These are phyloP conservation scores for Tiliacea citrago DNA, from an alignment of 2,888 invertebrate genomes.

Conservation along the genomic window DNA sequence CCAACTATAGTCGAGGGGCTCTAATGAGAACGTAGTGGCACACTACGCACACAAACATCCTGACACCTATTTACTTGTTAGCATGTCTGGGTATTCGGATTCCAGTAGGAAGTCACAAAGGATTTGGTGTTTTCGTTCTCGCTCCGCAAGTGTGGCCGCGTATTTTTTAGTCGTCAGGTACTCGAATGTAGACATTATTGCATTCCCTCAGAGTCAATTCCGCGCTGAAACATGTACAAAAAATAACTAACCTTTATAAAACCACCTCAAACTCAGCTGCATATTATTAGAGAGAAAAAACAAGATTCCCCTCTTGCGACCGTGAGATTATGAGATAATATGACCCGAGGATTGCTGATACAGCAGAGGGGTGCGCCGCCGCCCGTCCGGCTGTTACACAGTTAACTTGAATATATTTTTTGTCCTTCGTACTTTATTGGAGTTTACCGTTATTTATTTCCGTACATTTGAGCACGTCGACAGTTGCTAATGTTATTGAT, in stretches of 20 bases:
- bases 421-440: slow-evolving; percentile 18
- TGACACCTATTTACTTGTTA: slow-evolving; percentile 41
- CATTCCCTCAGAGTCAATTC: neutral
- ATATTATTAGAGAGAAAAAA: slow-evolving; percentile 33
- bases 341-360: slow-evolving; percentile 32
- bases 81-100: slow-evolving; percentile 18
- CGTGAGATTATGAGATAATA: slow-evolving; percentile 38
- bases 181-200: slow-evolving; percentile 4
- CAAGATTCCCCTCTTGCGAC: slow-evolving; percentile 14
- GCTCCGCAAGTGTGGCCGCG: slow-evolving; percentile 3
- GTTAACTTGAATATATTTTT: slow-evolving; percentile 22
- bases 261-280: slow-evolving; percentile 17
- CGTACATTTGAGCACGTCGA: neutral
- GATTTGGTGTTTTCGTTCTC: slow-evolving; percentile 19
- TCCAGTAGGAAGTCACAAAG: slow-evolving; percentile 13
- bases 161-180: slow-evolving; percentile 2
- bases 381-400: slow-evolving; percentile 1
- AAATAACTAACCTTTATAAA: slow-evolving; percentile 16
- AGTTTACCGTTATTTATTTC: slow-evolving; percentile 29
- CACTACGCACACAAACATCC: slow-evolving; percentile 14
- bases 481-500: no score
- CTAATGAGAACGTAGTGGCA: slow-evolving; percentile 35
- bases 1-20: neutral
- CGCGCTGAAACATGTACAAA: slow-evolving; percentile 8
- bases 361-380: slow-evolving; percentile 18